Evolutionary conservation across 2,888 invertebrate genomes (phyloP), one percentile per base, ranked within the genome.

Genomic region (Tanaodytes sp.): DNA sequence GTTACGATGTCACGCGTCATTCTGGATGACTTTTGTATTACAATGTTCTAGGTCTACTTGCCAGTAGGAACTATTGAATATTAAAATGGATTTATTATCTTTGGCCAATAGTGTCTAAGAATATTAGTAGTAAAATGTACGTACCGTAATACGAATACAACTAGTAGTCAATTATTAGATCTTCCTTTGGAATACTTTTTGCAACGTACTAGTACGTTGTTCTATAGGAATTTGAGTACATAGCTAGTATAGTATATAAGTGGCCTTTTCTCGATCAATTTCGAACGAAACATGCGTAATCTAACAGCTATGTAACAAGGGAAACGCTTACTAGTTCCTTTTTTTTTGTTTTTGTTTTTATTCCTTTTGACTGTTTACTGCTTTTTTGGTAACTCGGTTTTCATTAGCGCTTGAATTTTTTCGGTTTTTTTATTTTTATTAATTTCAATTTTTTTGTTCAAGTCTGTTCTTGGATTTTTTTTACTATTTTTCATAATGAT

Each of bases 1-100:
- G 30, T 52, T 16, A 45, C 30, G 27, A 31, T 52, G 45, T 43
- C 20, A 51, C 27, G 14, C 19, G 43, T 48, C 42, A 37, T 8
- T 63, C 27, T 36, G 45, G n/a, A 52, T 51, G 55, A 55, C 27
- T 43, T 30, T 15, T 45, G 66, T 66, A 66, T 66, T 66, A 66
- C 66, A 66, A 66, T 66, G 19, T 59, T n/a, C 54, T 59, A 66
- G 23, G 16, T 52, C 59, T 66, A 66, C 57, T 42, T 63, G 62
- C 58, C 68, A 63, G 68, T 68, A 68, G 68, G 69, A 69, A 69
- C 69, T 63, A 63, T 69, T 59, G 54, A 64, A 63, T 69, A 63
- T 69, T 69, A 63, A 62, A 69, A 67, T 57, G 61, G 55, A 33
- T 67, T 67, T 67, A 67, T 67, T 67, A 68, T 68, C 63, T 68